Conservation (phyloP, 2,113 vertebrate species). For the Hepsetus odoe region DNA sequence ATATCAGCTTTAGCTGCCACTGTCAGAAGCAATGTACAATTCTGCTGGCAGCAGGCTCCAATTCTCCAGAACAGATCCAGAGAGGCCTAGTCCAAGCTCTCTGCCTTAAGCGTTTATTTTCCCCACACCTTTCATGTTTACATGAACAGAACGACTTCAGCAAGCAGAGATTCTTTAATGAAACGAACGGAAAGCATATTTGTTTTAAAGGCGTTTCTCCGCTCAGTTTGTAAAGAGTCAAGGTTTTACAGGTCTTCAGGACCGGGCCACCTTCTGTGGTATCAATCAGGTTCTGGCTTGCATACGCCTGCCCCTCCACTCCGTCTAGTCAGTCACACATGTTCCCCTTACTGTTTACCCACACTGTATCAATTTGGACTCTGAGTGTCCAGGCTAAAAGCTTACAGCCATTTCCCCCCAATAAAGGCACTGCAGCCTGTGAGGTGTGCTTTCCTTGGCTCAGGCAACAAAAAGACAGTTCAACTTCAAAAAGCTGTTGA, state of each 20-base stretch:
- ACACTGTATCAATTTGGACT: slow-evolving; percentile 44
- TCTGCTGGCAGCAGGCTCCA: slow-evolving; percentile 6
- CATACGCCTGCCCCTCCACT: not conserved
- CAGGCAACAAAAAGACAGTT: not conserved
- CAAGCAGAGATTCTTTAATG: not conserved
- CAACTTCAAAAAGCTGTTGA: not conserved
- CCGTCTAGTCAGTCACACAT: slow-evolving; percentile 19
- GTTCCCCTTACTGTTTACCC: slow-evolving; percentile 36
- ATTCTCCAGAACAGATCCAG: slow-evolving; percentile 13
- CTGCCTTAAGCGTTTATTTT: slow-evolving; percentile 50
- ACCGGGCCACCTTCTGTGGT: slow-evolving; percentile 29
- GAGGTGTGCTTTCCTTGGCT: slow-evolving; percentile 51
- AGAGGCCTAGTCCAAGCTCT: slow-evolving; percentile 4
- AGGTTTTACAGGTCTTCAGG: slow-evolving; percentile 8
- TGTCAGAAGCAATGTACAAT: slow-evolving; percentile 21
- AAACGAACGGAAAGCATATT: slow-evolving; percentile 38
- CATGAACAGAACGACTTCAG: slow-evolving; percentile 33
- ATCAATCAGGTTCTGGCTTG: slow-evolving; percentile 28
- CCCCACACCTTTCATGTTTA: slow-evolving; percentile 53
- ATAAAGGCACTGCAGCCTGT: slow-evolving; percentile 37
- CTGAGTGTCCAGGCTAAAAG: slow-evolving; percentile 30
- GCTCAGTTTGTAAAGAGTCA: slow-evolving; percentile 1
- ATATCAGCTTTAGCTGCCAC: slow-evolving; percentile 5
- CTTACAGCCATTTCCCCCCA: slow-evolving; percentile 15
- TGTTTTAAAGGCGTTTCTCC: slow-evolving; percentile 49